Base-by-base conservation (phyloP, 1,140 invertebrate species). In the Lutraria rhynchaena region DNA sequence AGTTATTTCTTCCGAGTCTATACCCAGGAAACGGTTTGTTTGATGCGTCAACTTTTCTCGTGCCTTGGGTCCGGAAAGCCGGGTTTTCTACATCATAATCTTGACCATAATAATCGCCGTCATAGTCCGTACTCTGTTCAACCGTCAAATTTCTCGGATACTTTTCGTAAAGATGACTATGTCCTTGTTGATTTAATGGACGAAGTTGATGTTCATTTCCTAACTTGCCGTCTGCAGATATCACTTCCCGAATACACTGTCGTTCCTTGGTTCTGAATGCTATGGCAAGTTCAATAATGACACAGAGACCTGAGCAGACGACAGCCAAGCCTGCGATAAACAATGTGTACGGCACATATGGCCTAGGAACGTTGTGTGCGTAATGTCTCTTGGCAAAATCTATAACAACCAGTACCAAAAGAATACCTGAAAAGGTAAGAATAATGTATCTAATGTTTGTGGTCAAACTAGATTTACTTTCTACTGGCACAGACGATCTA, bases 31-130 rank as follows among this genome's bases (percentile, higher is more conserved):
- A 80, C 44, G 53, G 51, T 53, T 49, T 27, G 31, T 5, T 55
- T 9, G 76, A 41, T 33, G 22, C 27, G 35, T 67, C 75, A 1
- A 41, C 19, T 27, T 80, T 65, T 24, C 76, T 49, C 1, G n/a
- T 4, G 11, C 76, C 76, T 13, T 80, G 63, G 19, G 76, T 44
- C 7, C 35, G 63, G 37, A 57, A 80, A 2, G 65, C 46, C 7
- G 75, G 75, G 33, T 63, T 67, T 17, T 67, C 61, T 15, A 65
- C 44, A 35, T 67, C 63, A 44, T 80, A 80, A 65, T 80, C 76
- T 13, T 67, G 51, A 15, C 76, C 65, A 29, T 67, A 80, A 37
- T 67, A 67, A 33, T 80, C 61, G 15, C 37, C 37, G 37, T 41
- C 37, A 41, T 41, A 41, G 27, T 55, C 57, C 13, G 19, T 41